These are phyloP conservation scores for Hystrix brachyura DNA, from an alignment of 2,113 vertebrate genomes.

Conservation along the genomic window DNA sequence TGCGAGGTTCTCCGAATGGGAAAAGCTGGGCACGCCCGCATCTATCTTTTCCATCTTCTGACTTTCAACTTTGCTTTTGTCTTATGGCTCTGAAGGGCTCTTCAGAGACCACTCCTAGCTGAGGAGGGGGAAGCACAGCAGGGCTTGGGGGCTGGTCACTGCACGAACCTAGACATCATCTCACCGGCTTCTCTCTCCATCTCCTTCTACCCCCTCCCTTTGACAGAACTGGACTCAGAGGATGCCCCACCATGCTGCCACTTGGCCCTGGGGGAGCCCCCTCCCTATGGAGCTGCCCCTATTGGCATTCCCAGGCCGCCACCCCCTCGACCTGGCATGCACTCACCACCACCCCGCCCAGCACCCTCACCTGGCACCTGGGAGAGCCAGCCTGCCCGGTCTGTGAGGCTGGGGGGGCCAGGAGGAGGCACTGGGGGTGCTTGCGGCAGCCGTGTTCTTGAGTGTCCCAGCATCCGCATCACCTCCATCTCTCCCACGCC, in stretches of 20 bases:
- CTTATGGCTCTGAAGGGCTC: slow-evolving; percentile 44
- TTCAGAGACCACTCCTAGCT: slow-evolving; percentile 5
- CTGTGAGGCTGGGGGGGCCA: slow-evolving; percentile 90
- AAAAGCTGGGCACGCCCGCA: neutral
- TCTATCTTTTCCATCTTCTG: neutral
- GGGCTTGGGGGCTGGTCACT: neutral
- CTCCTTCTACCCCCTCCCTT: slow-evolving; percentile 37
- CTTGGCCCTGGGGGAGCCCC: slow-evolving; percentile 82
- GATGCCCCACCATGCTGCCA: slow-evolving; percentile 82
- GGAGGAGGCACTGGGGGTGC: slow-evolving; percentile 85
- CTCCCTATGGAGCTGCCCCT: slow-evolving; percentile 79
- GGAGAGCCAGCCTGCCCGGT: slow-evolving; percentile 94
- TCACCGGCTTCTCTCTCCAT: slow-evolving; percentile 60
- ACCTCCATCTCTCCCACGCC: slow-evolving; percentile 94
- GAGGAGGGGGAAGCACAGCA: neutral
- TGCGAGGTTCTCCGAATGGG: neutral
- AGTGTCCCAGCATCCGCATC: slow-evolving; percentile 97
- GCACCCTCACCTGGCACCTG: slow-evolving; percentile 92
- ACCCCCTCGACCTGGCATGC: slow-evolving; percentile 93
- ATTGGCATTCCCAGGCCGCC: slow-evolving; percentile 88
- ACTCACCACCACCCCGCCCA: slow-evolving; percentile 94
- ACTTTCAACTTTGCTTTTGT: slow-evolving; percentile 57
- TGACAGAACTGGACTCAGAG: slow-evolving; percentile 86
- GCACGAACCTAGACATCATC: neutral
- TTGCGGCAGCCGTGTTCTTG: slow-evolving; percentile 90